These are phyloP conservation scores for Gambusia yucatana DNA, from an alignment of 2,797 vertebrate species.

Conservation along the genomic window DNA sequence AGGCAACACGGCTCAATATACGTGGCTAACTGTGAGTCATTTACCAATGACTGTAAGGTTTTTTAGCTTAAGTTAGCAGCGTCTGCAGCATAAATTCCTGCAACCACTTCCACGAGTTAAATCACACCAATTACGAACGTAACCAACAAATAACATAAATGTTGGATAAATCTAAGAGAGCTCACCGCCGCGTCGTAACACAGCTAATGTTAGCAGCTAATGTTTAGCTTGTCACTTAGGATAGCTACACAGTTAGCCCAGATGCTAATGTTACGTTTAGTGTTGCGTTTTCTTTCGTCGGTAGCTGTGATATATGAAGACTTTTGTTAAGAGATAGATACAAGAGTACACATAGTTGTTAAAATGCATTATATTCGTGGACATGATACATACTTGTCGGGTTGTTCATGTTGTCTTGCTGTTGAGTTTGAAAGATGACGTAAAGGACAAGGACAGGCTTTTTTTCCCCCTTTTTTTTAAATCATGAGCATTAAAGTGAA, in stretches of 20 bases:
- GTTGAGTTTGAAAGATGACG: conserved; percentile 64
- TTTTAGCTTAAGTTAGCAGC: conserved; percentile 55
- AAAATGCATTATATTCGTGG: conserved; percentile 55
- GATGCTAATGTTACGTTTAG: conserved; percentile 18
- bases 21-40: neutral
- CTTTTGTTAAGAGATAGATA: neutral
- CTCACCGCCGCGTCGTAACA: neutral
- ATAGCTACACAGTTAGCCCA: conserved; percentile 34
- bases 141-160: neutral
- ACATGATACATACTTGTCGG: conserved; percentile 57
- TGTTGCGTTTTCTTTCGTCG: neutral
- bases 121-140: neutral
- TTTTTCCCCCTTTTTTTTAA: conserved; percentile 28
- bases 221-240: conserved; percentile 47
- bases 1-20: neutral
- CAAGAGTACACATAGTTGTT: neutral
- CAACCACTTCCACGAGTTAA: neutral
- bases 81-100: neutral
- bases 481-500: conserved; percentile 43
- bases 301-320: neutral
- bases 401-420: conserved; percentile 45
- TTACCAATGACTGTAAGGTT: conserved; percentile 18
- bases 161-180: neutral
- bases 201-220: conserved; percentile 28
- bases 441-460: conserved; percentile 2